Evolutionary conservation across 2,888 invertebrate species (phyloP).

Genomic region (Coenonympha glycerion): DNA sequence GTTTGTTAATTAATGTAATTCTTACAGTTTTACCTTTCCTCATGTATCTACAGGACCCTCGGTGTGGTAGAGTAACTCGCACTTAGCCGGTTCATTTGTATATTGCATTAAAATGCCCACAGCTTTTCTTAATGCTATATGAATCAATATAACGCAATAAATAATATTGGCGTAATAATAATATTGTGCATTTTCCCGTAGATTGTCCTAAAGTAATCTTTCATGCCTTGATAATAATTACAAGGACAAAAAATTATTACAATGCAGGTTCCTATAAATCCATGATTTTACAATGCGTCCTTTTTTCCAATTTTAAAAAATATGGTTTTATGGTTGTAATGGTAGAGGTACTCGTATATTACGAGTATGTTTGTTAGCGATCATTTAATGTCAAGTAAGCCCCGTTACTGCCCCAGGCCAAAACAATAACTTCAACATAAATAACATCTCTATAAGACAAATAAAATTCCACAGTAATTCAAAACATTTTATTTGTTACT

Average conservation of each 20-base stretch:
- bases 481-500: conserved; percentile 13
- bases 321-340: no score
- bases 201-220: no score
- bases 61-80: no score
- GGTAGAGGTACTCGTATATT: no score
- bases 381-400: background rate
- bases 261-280: no score
- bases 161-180: background rate
- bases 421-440: background rate
- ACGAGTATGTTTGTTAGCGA: background rate
- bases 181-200: background rate
- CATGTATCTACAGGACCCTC: no score
- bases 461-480: background rate
- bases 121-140: background rate
- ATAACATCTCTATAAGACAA: background rate
- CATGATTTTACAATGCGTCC: background rate
- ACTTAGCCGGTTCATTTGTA: no score
- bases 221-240: no score
- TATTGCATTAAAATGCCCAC: background rate
- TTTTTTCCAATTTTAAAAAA: no score
- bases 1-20: no score
- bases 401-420: background rate
- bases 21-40: no score
- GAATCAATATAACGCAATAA: background rate
- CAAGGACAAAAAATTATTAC: background rate